Conservation (phyloP, 2,113 vertebrate species). For the Protobothrops mucrosquamatus region DNA sequence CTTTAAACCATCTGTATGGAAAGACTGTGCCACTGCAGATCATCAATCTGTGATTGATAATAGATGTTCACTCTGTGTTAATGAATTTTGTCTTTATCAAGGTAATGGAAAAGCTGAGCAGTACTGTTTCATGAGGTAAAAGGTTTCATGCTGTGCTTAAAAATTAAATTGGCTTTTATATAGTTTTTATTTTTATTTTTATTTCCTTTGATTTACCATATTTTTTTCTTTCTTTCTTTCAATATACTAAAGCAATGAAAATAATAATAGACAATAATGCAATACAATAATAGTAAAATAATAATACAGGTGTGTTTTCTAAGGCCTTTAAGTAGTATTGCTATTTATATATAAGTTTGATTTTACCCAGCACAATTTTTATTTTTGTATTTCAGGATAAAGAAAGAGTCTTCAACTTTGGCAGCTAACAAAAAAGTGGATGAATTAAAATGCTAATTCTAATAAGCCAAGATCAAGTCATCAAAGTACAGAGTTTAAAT, state of each 20-base stretch:
- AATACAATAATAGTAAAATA: background rate
- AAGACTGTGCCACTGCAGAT: background rate
- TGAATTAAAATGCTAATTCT: slow-evolving; percentile 15
- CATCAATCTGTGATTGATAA: background rate
- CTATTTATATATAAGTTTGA: background rate
- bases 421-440: background rate
- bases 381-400: slow-evolving; percentile 2
- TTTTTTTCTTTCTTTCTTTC: background rate
- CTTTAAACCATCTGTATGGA: background rate
- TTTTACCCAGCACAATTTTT: background rate
- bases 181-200: background rate
- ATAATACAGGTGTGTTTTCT: background rate
- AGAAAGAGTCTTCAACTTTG: background rate
- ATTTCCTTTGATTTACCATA: background rate
- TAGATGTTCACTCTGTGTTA: background rate
- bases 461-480: slow-evolving; percentile 6
- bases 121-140: background rate
- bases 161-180: background rate
- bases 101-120: background rate
- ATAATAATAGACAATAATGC: background rate
- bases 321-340: slow-evolving; percentile 20
- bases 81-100: background rate
- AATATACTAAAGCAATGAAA: background rate
- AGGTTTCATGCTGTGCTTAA: background rate
- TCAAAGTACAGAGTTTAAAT: slow-evolving; percentile 6